These are phyloP conservation scores for Malurus alboscapulatus DNA, from an alignment of 2,113 vertebrate species.

Conservation along the genomic window DNA sequence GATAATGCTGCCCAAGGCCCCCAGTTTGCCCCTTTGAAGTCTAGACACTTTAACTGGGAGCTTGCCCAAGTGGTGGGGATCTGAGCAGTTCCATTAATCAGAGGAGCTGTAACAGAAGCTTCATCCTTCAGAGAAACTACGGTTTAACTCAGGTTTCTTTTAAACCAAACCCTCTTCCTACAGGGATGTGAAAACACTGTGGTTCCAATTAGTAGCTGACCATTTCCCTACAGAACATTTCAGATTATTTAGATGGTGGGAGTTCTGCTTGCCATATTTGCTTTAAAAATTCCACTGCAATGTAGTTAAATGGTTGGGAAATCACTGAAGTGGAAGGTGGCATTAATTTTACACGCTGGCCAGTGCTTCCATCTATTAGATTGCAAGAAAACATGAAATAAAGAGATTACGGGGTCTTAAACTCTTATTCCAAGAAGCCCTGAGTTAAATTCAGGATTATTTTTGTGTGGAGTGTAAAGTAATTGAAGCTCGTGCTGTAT, in stretches of 20 bases:
- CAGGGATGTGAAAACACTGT: slow-evolving; percentile 41
- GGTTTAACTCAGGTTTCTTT: background rate
- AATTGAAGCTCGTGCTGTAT: slow-evolving; percentile 54
- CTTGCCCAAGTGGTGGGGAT: background rate
- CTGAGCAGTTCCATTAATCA: background rate
- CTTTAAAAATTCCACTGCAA: slow-evolving; percentile 13
- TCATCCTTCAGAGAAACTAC: background rate
- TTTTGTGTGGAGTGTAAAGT: slow-evolving; percentile 46
- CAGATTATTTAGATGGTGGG: slow-evolving; percentile 56
- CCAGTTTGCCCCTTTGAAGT: background rate
- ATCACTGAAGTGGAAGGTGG: background rate
- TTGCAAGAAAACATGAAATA: slow-evolving; percentile 37
- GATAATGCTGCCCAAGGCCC: background rate
- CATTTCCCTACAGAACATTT: slow-evolving; percentile 62
- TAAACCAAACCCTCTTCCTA: slow-evolving; percentile 42
- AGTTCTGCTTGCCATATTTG: slow-evolving; percentile 47
- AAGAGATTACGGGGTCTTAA: slow-evolving; percentile 57
- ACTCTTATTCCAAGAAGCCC: slow-evolving; percentile 38
- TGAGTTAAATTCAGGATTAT: slow-evolving; percentile 63
- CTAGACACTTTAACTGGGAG: background rate
- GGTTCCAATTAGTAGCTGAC: slow-evolving; percentile 70
- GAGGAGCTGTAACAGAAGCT: background rate
- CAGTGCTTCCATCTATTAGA: slow-evolving; percentile 5
- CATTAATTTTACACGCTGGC: slow-evolving; percentile 11
- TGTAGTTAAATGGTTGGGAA: background rate